phyloP scores from a whole-genome alignment of 1,140 invertebrate genomes.

The Macrocentrus cingulum region DNA sequence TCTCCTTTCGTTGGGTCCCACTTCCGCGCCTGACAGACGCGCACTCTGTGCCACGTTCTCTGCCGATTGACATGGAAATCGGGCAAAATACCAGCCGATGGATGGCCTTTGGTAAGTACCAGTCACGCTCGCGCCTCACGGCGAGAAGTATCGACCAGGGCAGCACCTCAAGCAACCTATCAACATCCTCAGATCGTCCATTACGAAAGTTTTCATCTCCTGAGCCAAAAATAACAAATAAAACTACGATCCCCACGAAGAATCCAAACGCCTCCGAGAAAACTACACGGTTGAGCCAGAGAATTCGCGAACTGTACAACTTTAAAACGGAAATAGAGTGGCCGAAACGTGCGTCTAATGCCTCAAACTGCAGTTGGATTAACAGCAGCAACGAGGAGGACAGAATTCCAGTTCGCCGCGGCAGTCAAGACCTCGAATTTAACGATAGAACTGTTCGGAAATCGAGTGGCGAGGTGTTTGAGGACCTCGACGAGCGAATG shows the following conservation, averaged over 20 bases:
- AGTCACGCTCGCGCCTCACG: constrained; percentile 31
- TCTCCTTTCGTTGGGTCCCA: constrained; percentile 36
- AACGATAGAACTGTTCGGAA: constrained; percentile 39
- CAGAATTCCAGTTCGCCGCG: constrained; percentile 24
- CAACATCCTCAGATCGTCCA: constrained; percentile 32
- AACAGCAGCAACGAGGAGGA: constrained; percentile 42
- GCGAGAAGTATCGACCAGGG: constrained; percentile 27
- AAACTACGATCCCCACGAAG: not conserved
- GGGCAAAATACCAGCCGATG: constrained; percentile 32
- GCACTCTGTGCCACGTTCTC: constrained; percentile 26
- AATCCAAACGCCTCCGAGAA: constrained; percentile 26
- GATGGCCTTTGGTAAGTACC: constrained; percentile 38
- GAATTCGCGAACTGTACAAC: constrained; percentile 46
- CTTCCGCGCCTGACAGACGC: not conserved
- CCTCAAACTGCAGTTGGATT: constrained; percentile 34
- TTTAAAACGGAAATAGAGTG: constrained; percentile 47
- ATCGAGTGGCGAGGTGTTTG: too few species aligned
- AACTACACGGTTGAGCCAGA: constrained; percentile 34
- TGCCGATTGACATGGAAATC: constrained; percentile 29
- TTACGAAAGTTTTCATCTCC: constrained; percentile 31
- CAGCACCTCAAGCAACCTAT: too few species aligned
- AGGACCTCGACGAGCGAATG: constrained; percentile 29
- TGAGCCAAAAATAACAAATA: constrained; percentile 9
- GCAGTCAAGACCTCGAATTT: constrained; percentile 42
- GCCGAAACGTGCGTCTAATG: constrained; percentile 33